Percentiles rank a stretch among this genome's conserved stretches.
phyloP scores from a whole-genome alignment of 2,888 invertebrate genomes.

The Chloroclystis v-ata region DNA sequence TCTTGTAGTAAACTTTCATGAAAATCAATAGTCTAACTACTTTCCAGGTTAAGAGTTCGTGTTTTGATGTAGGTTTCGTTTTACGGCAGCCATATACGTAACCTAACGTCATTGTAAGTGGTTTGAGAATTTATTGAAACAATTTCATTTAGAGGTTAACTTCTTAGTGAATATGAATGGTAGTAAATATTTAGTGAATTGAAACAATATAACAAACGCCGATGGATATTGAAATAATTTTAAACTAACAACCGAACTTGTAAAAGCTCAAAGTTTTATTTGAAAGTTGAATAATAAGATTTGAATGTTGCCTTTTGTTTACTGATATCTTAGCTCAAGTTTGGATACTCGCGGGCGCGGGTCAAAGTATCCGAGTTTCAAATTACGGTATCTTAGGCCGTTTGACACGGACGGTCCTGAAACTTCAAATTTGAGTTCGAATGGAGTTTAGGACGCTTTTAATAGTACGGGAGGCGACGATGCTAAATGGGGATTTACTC shows the following conservation, averaged over 20 bases:
- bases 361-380: conserved; percentile 24
- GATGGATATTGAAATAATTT: neutral
- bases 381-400: conserved; percentile 26
- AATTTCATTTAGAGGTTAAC: too few relatives aligned
- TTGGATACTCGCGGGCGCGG: conserved; percentile 23
- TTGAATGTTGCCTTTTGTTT: conserved; percentile 18
- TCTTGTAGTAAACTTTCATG: neutral
- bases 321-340: conserved; percentile 22
- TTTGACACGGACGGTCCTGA: conserved; percentile 23
- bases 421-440: conserved; percentile 23
- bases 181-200: too few relatives aligned
- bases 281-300: conserved; percentile 15
- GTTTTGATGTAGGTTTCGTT: too few relatives aligned
- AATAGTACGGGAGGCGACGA: too few relatives aligned
- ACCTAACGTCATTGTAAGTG: too few relatives aligned
- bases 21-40: neutral
- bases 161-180: too few relatives aligned
- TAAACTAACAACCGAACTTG: neutral
- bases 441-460: conserved; percentile 23
- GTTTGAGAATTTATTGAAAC: too few relatives aligned
- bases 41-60: neutral
- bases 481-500: too few relatives aligned
- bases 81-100: too few relatives aligned
- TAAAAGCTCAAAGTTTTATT: conserved; percentile 11
- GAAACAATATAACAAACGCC: too few relatives aligned